These are phyloP conservation scores for Ectemnius lituratus DNA, from an alignment of 2,888 invertebrate genomes.

Conservation along the genomic window DNA sequence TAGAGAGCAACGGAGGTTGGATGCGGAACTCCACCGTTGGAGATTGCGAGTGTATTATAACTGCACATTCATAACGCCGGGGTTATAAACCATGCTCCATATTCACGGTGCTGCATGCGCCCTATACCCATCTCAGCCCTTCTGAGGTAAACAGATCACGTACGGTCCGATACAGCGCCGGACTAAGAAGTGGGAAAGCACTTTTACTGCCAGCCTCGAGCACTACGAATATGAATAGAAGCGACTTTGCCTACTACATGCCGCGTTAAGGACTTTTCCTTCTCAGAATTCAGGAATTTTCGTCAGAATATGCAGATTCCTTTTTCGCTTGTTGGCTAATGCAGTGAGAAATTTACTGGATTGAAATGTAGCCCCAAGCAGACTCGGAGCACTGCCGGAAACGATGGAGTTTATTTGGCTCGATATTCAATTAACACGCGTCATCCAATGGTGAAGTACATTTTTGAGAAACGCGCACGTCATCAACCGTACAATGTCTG, in stretches of 20 bases:
- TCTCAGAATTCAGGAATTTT: too few species aligned
- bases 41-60: conserved; percentile 12
- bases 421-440: too few species aligned
- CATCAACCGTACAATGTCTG: too few species aligned
- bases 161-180: conserved; percentile 11
- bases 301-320: too few species aligned
- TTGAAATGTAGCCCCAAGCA: too few species aligned
- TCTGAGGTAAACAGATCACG: conserved; percentile 38
- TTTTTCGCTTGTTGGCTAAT: too few species aligned
- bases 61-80: neutral
- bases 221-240: conserved; percentile 20
- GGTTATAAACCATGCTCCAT: conserved; percentile 15
- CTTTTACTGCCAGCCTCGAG: conserved; percentile 22
- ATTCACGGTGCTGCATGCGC: conserved; percentile 15
- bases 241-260: neutral
- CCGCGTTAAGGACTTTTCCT: neutral
- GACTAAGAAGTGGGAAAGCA: conserved; percentile 28
- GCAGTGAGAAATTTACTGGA: too few species aligned
- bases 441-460: too few species aligned
- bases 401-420: too few species aligned
- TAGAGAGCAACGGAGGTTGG: neutral
- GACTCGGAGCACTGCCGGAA: too few species aligned
- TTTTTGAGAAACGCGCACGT: too few species aligned
- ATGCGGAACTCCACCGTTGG: conserved; percentile 1
- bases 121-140: conserved; percentile 10